A percentile compares a stretch with the other conserved stretches of the same genome.
Evolutionary conservation across 2,113 vertebrate species (phyloP).

Genomic region (Pseudorectes ferrugineus): DNA sequence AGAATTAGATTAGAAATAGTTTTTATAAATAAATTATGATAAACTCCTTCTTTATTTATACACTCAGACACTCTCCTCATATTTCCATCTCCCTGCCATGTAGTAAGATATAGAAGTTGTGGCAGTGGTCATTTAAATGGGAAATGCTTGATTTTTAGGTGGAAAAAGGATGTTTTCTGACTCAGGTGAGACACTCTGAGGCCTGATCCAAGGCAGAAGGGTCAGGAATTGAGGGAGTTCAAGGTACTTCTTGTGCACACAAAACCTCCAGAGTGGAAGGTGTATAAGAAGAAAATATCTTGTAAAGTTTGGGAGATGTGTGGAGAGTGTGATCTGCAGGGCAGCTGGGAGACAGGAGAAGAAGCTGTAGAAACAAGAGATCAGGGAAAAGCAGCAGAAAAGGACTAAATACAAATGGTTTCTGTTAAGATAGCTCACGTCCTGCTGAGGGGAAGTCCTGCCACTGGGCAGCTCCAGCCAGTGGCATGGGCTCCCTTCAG

Average conservation of each 20-base stretch:
- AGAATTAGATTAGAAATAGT: constrained; percentile 71
- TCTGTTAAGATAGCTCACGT: not conserved
- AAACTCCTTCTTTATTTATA: constrained; percentile 62
- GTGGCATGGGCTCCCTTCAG: rapidly evolving
- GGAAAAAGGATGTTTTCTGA: not conserved
- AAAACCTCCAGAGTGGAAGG: not conserved
- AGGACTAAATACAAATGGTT: not conserved
- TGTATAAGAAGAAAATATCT: not conserved
- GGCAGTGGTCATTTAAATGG: not conserved
- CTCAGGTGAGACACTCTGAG: not conserved
- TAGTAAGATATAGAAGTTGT: not conserved
- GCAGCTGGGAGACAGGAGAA: not conserved
- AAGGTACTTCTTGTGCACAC: not conserved
- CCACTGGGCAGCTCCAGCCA: not conserved
- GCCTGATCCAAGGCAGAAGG: not conserved
- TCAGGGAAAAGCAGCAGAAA: not conserved
- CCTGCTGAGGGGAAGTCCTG: rapidly evolving
- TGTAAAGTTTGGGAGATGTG: not conserved
- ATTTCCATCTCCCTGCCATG: not conserved
- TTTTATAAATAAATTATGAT: constrained; percentile 72
- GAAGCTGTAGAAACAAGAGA: not conserved
- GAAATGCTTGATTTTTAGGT: not conserved
- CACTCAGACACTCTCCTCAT: not conserved
- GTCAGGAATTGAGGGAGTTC: not conserved
- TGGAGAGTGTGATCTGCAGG: not conserved